Base-by-base conservation (phyloP, 2,888 invertebrate species). In the Spisula solida region DNA sequence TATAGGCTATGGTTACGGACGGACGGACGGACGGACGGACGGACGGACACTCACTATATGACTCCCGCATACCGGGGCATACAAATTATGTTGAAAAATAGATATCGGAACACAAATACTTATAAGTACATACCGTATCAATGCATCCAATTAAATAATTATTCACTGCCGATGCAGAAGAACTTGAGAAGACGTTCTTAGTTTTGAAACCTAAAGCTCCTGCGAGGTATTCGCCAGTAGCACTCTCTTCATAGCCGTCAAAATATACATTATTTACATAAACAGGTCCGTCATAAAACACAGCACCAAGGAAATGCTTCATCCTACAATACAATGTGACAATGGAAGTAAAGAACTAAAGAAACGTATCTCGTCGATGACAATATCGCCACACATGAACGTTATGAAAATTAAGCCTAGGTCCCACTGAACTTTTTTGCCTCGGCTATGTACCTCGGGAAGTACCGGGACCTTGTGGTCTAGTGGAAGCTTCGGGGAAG, bases 261-360 rank as follows among this genome's bases (percentile, higher is more conserved):
- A 89, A 89, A 41, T 31, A 85, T 0, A n/a, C 56, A 16, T 66
- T 34, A 2, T 78, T 41, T 0, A 87, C 41, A 41, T 78, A 79
- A 4, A 82, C 60, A 20, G 89, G 89, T 20, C 89, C 89, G 31
- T 89, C 87, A 31, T 85, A 78, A 47, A 85, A 78, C 14, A 89
- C 87, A n/a, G 66, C n/a, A 48, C 89, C 89, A 6, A 85, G 84
- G 78, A 85, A 87, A 34, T 80, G 85, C 4, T 31, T 8, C 10
- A 89, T 16, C 25, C 89, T 89, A 82, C 14, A 89, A 41, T 41
- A 66, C 51, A 60, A n/a, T 51, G 48, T 66, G 31, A 51, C 0
- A 48, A 31, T 18, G 18, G 51, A 20, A 14, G 8, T 29, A 29
- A 47, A n/a, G n/a, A n/a, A n/a, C n/a, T n/a, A n/a, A 70, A 25